Conservation (phyloP, 2,113 vertebrate species). For the Thoracochromis brauschi region DNA sequence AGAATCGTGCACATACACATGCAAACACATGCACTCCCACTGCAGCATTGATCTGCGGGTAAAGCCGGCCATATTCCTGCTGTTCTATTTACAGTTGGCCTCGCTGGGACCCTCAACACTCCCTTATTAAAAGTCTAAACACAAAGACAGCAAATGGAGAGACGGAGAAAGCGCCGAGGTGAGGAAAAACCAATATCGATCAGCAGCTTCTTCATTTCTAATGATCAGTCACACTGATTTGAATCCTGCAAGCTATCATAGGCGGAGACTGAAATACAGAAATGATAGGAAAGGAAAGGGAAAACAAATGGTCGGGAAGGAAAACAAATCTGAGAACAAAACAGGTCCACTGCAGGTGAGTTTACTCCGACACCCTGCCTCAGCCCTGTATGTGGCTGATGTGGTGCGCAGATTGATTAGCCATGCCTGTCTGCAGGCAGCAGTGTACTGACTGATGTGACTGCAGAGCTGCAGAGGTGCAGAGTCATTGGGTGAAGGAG, state of each 20-base stretch:
- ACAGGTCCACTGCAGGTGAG: not conserved
- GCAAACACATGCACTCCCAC: not conserved
- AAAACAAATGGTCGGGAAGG: not conserved
- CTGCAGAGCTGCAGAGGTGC: not conserved
- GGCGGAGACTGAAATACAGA: no score
- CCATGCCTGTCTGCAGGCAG: constrained; percentile 11
- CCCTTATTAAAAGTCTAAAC: constrained; percentile 59
- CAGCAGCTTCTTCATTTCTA: not conserved
- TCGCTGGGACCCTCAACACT: constrained; percentile 54
- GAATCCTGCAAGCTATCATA: not conserved
- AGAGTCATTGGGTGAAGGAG: not conserved
- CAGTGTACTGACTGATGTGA: constrained; percentile 9
- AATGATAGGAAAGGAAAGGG: no score
- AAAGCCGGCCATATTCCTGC: constrained; percentile 38
- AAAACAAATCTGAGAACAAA: not conserved
- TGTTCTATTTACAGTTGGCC: constrained; percentile 54
- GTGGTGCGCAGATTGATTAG: constrained; percentile 35
- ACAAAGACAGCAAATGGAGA: constrained; percentile 7
- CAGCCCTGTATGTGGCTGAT: constrained; percentile 4
- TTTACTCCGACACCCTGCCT: not conserved
- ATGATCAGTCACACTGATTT: not conserved
- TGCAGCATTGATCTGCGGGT: constrained; percentile 58
- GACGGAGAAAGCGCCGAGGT: not conserved
- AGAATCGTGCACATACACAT: not conserved
- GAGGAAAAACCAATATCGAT: constrained; percentile 13